A percentile compares a stretch with the other conserved stretches of the same genome.
phyloP scores from a whole-genome alignment of 2,888 invertebrate species.

The Osmoderma eremita region DNA sequence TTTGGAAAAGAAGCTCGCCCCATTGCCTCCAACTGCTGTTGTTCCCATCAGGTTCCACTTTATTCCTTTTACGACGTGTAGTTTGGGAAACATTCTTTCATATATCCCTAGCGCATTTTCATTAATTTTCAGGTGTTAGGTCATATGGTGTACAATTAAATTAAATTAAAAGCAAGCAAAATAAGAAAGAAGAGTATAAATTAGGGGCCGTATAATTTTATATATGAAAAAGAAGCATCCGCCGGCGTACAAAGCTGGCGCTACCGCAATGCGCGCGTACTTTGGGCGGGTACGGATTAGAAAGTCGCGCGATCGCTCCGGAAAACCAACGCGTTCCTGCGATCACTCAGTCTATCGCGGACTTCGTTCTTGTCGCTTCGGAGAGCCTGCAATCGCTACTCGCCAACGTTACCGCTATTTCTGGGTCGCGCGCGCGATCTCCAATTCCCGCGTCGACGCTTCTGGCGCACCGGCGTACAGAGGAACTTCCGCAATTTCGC shows the following conservation, averaged over 20 bases:
- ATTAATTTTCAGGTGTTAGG: too few species aligned
- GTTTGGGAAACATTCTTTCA: too few species aligned
- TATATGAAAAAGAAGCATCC: slow-evolving; percentile 13
- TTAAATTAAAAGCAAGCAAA: too few species aligned
- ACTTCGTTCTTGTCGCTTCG: slow-evolving; percentile 42
- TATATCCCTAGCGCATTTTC: too few species aligned
- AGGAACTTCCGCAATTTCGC: slow-evolving; percentile 45
- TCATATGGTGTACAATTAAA: too few species aligned
- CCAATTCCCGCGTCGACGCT: too few species aligned
- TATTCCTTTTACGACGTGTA: too few species aligned
- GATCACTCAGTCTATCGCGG: slow-evolving; percentile 52
- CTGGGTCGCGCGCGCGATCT: slow-evolving; percentile 28
- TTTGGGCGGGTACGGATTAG: slow-evolving; percentile 55
- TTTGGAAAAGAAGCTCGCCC: too few species aligned
- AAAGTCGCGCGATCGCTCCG: slow-evolving; percentile 51
- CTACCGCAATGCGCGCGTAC: slow-evolving; percentile 52
- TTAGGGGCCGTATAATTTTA: too few species aligned
- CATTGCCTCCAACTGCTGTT: too few species aligned
- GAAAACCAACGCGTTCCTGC: slow-evolving; percentile 44
- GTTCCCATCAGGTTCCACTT: too few species aligned
- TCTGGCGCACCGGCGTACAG: slow-evolving; percentile 31
- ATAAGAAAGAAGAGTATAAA: too few species aligned
- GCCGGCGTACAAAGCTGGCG: slow-evolving; percentile 39
- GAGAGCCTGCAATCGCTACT: slow-evolving; percentile 24
- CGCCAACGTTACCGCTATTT: slow-evolving; percentile 18